A percentile compares a stretch with the other conserved stretches of the same genome.
phyloP scores from a whole-genome alignment of 35 echinoderm and acorn worm genomes.

The Diadema setosum region DNA sequence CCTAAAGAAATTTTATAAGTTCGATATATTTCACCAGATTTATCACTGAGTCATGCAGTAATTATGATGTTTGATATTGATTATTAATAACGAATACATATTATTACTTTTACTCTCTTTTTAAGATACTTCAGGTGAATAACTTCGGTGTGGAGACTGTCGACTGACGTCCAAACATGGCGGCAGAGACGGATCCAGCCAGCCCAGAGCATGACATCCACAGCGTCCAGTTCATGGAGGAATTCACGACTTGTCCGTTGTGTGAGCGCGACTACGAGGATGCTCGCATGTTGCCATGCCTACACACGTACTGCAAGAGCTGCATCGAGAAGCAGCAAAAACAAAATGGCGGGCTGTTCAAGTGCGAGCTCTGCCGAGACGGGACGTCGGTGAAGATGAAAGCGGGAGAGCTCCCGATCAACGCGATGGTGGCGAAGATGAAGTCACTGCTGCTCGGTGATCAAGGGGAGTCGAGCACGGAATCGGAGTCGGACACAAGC shows the following conservation, averaged over 20 bases:
- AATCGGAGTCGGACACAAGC: neutral
- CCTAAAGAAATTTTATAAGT: no score
- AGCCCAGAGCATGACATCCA: neutral
- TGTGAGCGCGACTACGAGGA: slow-evolving; percentile 62
- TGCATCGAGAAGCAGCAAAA: slow-evolving; percentile 44
- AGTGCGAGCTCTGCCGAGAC: slow-evolving; percentile 42
- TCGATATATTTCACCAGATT: no score
- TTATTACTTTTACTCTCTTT: no score
- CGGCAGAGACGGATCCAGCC: neutral
- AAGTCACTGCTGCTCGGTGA: slow-evolving; percentile 15
- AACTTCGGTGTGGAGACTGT: neutral
- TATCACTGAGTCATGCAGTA: no score
- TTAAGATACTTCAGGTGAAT: no score
- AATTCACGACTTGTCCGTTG: slow-evolving; percentile 34
- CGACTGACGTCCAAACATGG: neutral
- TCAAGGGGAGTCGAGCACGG: neutral
- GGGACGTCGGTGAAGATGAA: neutral
- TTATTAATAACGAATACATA: no score
- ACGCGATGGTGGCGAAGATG: slow-evolving; percentile 56
- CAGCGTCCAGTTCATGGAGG: slow-evolving; percentile 25
- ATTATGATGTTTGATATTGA: no score
- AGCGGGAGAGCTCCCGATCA: slow-evolving; percentile 13
- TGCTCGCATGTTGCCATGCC: slow-evolving; percentile 60
- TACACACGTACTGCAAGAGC: slow-evolving; percentile 75
- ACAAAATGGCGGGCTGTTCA: slow-evolving; percentile 35